Evolutionary conservation across 2,797 vertebrate genomes (phyloP), one percentile per base, ranked within the genome.

Genomic region (Hephaestus fuliginosus): DNA sequence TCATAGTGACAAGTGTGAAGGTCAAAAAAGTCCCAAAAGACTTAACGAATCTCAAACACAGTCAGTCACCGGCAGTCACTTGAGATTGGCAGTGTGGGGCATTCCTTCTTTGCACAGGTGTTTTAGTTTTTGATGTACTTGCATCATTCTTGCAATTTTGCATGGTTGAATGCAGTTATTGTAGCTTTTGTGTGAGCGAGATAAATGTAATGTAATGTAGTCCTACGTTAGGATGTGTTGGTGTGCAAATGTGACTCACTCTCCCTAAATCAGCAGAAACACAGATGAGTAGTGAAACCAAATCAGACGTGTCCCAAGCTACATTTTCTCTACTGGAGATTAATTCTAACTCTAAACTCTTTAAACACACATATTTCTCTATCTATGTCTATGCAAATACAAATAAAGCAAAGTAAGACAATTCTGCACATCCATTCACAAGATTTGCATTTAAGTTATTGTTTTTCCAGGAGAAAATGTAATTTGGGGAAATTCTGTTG

Each of bases 221-320:
- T 61, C 20, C 1, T 14, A 20, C 11, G 2, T 20, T 20, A 33
- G 48, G 44, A 33, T 9, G 30, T 58, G 22, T 13, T 70, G 5
- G 0, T 17, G 20, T 36, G 18, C 8, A 71, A 36, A 6, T 36
- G 1, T 36, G 4, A 49, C 60, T 44, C 25, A 43, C 52, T 52
- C 36, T n/a, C 25, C 17, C 33, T 25, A 36, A 65, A 74, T 57
- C 43, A 57, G 60, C 49, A 58, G 46, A 7, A 55, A 70, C 22
- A 41, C 10, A 49, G 17, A 18, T 28, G 52, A 55, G n/a, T 49
- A 3, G 11, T 56, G n/a, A 20, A 66, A 28, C 43, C 49, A 55
- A 56, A 36, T 30, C 61, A 70, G 12, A 28, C 25, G 43, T 43
- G 17, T 41, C n/a, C 15, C 15, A 39, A 70, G 41, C 66, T 56